These are phyloP conservation scores for Accipiter virgatus DNA, from an alignment of 2,113 vertebrate genomes.

Conservation along the genomic window DNA sequence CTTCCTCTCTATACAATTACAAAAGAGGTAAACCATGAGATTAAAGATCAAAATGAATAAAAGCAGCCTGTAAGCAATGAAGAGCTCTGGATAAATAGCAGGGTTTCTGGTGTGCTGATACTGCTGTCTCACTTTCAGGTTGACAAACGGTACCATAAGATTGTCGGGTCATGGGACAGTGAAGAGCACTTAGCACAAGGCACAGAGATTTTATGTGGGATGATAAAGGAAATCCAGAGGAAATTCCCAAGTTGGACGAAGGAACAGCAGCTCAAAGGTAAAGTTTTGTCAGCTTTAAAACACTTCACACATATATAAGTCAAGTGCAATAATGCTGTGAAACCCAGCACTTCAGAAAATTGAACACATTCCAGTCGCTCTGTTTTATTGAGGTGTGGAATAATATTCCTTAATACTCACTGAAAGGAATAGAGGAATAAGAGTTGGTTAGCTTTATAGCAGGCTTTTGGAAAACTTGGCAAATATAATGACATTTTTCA, in stretches of 20 bases:
- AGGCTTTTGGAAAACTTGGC: background rate
- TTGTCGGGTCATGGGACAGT: slow-evolving; percentile 20
- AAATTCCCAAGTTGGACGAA: slow-evolving; percentile 63
- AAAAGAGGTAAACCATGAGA: background rate
- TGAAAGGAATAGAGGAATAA: background rate
- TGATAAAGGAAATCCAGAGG: background rate
- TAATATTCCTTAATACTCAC: background rate
- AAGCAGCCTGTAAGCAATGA: background rate
- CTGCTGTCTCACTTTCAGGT: slow-evolving; percentile 12
- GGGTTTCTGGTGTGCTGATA: background rate
- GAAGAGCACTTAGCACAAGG: slow-evolving; percentile 51
- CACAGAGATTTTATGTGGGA: slow-evolving; percentile 43
- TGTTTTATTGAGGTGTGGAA: background rate
- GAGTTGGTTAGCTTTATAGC: background rate
- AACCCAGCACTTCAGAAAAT: background rate
- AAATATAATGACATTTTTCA: background rate
- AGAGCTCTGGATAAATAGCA: background rate
- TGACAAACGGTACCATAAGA: slow-evolving; percentile 14
- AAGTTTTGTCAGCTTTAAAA: background rate
- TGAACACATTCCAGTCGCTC: background rate
- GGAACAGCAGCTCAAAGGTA: slow-evolving; percentile 72
- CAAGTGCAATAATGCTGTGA: background rate
- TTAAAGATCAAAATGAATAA: background rate
- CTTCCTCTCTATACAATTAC: background rate
- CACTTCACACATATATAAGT: background rate